phyloP scores from a whole-genome alignment of 2,888 invertebrate genomes.

The Ophonus ardosiacus region DNA sequence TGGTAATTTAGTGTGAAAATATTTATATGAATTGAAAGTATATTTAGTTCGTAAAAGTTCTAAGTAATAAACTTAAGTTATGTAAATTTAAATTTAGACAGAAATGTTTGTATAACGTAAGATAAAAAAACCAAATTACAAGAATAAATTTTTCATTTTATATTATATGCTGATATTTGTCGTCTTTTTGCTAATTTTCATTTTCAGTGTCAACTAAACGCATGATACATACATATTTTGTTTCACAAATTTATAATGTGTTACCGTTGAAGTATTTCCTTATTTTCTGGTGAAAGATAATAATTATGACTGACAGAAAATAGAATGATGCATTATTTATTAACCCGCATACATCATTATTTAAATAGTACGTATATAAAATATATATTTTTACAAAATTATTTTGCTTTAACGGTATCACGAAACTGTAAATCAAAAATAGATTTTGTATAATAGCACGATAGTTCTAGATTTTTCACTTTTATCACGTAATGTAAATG shows the following conservation, averaged over 20 bases:
- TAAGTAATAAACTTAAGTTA: slow-evolving; percentile 47
- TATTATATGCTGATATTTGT: slow-evolving; percentile 29
- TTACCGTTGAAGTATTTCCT: slow-evolving; percentile 21
- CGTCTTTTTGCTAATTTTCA: slow-evolving; percentile 31
- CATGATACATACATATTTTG: neutral
- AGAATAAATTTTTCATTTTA: slow-evolving; percentile 50
- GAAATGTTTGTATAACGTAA: slow-evolving; percentile 51
- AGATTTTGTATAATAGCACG: slow-evolving; percentile 44
- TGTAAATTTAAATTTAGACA: slow-evolving; percentile 51
- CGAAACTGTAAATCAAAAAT: slow-evolving; percentile 40
- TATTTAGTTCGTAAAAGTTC: slow-evolving; percentile 45
- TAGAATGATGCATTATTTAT: neutral
- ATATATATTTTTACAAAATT: neutral
- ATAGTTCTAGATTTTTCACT: slow-evolving; percentile 51
- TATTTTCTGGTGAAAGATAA: neutral
- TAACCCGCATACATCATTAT: neutral
- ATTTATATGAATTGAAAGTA: slow-evolving; percentile 52
- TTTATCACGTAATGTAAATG: slow-evolving; percentile 40
- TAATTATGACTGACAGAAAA: neutral
- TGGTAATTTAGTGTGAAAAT: slow-evolving; percentile 53
- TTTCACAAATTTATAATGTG: slow-evolving; percentile 1
- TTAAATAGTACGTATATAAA: slow-evolving; percentile 3
- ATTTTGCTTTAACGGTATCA: slow-evolving; percentile 28
- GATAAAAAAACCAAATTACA: slow-evolving; percentile 53
- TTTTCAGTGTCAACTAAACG: neutral